Conservation (phyloP, 2,797 vertebrate species). For the Gymnopithys bicolor region DNA sequence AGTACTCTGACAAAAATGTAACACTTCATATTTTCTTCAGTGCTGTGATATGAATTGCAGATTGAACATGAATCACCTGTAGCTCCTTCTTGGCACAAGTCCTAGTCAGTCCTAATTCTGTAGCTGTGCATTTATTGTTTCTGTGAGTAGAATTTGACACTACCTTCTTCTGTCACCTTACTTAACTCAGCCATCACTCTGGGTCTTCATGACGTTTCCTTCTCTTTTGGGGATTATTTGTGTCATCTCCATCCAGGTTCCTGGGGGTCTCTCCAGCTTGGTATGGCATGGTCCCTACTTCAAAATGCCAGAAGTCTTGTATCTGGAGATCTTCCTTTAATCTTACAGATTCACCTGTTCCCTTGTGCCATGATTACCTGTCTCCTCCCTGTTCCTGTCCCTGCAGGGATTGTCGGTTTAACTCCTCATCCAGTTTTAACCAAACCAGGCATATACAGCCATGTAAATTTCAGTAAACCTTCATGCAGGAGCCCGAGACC, state of each 20-base stretch:
- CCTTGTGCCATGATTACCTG: not conserved
- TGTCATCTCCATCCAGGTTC: not conserved
- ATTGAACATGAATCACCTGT: not conserved
- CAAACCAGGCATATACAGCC: not conserved
- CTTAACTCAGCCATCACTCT: rapidly evolving
- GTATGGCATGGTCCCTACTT: not conserved
- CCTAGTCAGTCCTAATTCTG: not conserved
- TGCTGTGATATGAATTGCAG: not conserved
- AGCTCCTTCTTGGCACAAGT: not conserved
- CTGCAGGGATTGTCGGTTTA: not conserved
- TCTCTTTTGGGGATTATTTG: not conserved
- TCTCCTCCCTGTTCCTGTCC: not conserved
- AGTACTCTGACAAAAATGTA: not conserved
- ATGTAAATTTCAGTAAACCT: not conserved
- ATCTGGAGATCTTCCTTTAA: not conserved
- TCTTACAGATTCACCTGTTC: not conserved
- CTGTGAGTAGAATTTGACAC: not conserved
- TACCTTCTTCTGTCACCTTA: not conserved
- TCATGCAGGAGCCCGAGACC: rapidly evolving
- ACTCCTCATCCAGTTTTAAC: not conserved
- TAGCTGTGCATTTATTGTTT: not conserved
- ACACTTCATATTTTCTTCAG: not conserved
- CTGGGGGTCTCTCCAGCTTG: not conserved
- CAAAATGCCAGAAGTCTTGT: not conserved
- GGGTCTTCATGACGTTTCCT: not conserved